Evolutionary conservation across 30 jellyfish, hydroid and myxozoan species (phyloP).

Genomic region (Pseudorhiza aurosa): DNA sequence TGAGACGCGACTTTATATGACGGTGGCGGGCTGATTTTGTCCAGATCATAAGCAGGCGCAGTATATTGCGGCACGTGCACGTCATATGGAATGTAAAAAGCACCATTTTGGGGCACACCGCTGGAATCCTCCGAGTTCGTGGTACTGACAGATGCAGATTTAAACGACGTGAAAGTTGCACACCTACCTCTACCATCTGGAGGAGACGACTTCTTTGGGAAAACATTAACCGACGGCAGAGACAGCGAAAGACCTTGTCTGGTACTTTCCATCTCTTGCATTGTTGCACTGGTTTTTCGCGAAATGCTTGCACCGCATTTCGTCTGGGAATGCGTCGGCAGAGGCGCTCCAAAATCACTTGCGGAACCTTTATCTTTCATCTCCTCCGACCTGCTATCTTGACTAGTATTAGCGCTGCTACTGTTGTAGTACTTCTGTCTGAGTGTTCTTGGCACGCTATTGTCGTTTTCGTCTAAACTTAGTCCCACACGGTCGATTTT

Average conservation of each 20-base stretch:
- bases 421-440: not conserved
- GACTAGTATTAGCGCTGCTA: not conserved
- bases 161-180: not conserved
- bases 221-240: not conserved
- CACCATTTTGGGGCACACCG: not conserved
- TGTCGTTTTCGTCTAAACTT: not conserved
- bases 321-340: not conserved
- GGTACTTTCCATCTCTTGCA: not conserved
- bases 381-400: not conserved
- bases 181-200: not conserved
- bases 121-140: not conserved
- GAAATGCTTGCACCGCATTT: not conserved
- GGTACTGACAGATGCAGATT: not conserved
- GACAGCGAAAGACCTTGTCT: not conserved
- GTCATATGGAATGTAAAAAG: not conserved
- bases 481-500: not conserved
- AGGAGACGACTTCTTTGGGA: not conserved
- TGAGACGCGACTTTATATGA: constrained; percentile 56
- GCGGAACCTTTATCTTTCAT: not conserved
- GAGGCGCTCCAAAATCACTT: not conserved
- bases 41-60: constrained; percentile 16
- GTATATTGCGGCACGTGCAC: not conserved
- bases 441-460: not conserved
- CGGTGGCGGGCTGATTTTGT: constrained; percentile 63
- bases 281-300: not conserved